Evolutionary conservation across 2,888 invertebrate species (phyloP), one percentile per base, ranked within the genome.

Genomic region (Agonopterix alstromeriana): DNA sequence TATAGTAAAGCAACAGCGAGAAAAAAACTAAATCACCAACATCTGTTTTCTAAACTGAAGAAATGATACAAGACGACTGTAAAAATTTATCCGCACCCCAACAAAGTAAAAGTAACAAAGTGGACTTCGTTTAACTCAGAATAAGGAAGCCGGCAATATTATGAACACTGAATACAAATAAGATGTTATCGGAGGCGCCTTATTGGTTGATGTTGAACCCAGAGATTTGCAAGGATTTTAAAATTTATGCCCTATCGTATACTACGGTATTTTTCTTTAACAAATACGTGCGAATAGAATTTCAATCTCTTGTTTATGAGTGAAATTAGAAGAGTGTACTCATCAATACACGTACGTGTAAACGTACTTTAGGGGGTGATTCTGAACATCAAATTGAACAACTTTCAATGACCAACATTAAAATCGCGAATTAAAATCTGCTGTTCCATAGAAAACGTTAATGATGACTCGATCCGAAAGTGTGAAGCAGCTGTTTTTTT

Each of bases 151-250:
- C 46, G 50, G 46, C 48, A 55, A 50, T 48, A 53, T 53, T 56
- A 56, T 66, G 67, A 66, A 59, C 50, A 45, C 57, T 64, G 81
- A 79, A 82, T 82, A 80, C 74, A 71, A 78, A 82, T 75, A 67
- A 71, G 73, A 53, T 56, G 57, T 59, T 67, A 68, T 69, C 65
- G 63, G 51, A 52, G 56, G 54, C 56, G 60, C 62, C 63, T 67
- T 68, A 67, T 68, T 67, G 67, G 65, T 58, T 42, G 17, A 47
- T 45, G 27, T 46, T 45, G 42, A 40, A 14, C 14, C 44, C 42
- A 36, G 27, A 46, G 47, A 45, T 52, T 54, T 50, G 11, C 41
- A 38, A 38, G 35, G 36, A 45, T 52, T 45, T 48, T 47, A 48
- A 48, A 52, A 49, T 44, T 47, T 50, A 55, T 55, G 44, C n/a